Evolutionary conservation across 2,797 vertebrate species (phyloP).

Genomic region (Psittacula echo): DNA sequence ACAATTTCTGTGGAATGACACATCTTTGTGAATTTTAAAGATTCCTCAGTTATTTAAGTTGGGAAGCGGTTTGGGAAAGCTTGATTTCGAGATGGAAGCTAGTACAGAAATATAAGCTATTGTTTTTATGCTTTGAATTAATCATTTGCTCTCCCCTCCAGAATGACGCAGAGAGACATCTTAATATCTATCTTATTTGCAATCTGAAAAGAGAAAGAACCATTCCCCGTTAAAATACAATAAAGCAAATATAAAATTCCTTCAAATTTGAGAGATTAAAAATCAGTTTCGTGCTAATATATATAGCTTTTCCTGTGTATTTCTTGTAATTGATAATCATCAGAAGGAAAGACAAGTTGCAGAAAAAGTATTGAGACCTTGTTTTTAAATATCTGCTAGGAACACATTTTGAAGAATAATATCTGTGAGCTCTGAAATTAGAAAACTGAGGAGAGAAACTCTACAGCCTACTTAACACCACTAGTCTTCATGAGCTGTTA

Average conservation of each 20-base stretch:
- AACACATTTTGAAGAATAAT: not conserved
- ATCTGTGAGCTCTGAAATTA: not conserved
- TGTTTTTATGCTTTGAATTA: conserved; percentile 53
- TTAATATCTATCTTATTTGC: conserved; percentile 17
- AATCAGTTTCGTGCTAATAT: not conserved
- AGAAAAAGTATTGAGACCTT: not conserved
- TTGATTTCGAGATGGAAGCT: conserved; percentile 53
- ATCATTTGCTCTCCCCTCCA: conserved; percentile 27
- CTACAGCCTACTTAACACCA: not conserved
- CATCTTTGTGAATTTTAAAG: conserved; percentile 50
- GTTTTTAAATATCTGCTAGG: not conserved
- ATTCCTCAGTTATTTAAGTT: conserved; percentile 47
- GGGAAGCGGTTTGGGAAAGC: conserved; percentile 51
- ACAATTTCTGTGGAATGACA: not conserved
- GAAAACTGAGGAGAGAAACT: not conserved
- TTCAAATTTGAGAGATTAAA: not conserved
- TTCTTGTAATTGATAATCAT: not conserved
- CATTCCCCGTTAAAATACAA: not conserved
- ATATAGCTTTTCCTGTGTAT: not conserved
- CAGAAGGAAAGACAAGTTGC: not conserved
- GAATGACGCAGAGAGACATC: conserved; percentile 24
- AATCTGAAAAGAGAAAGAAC: not conserved
- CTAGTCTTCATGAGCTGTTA: not conserved
- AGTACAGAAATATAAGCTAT: conserved; percentile 30
- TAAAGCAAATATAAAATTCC: not conserved